Evolutionary conservation across 2,797 vertebrate species (phyloP).

Genomic region (Manis pentadactyla): DNA sequence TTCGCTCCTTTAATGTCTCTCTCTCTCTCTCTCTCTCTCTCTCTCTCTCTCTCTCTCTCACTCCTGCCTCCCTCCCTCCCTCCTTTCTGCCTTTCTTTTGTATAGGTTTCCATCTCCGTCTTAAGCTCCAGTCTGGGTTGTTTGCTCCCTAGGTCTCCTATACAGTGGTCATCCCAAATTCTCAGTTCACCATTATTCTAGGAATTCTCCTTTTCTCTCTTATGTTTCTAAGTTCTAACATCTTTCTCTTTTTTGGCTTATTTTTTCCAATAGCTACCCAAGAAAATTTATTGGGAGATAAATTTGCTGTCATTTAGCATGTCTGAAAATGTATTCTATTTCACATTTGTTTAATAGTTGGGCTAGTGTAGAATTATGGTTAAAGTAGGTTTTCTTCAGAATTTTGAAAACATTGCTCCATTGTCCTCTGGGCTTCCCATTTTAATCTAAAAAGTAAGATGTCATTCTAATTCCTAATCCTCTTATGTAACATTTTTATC

Average conservation of each 20-base stretch:
- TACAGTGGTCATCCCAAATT: not conserved
- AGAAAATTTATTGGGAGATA: not conserved
- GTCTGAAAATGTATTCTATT: conserved; percentile 14
- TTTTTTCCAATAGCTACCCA: not conserved
- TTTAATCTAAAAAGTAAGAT: conserved; percentile 41
- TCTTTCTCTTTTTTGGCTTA: not conserved
- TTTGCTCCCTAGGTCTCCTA: not conserved
- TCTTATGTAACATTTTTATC: not conserved
- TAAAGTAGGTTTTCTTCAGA: not conserved
- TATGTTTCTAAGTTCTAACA: not conserved
- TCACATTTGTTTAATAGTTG: not conserved
- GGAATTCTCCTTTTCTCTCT: not conserved
- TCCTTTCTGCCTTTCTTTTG: rapidly evolving
- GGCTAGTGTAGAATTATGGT: not conserved
- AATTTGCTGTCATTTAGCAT: not conserved
- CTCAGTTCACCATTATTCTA: not conserved
- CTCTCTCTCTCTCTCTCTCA: rapidly evolving
- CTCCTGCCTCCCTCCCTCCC: too few relatives aligned
- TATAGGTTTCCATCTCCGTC: too few relatives aligned
- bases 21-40: rapidly evolving
- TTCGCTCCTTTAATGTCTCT: not conserved
- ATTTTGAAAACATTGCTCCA: not conserved
- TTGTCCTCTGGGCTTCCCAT: not conserved
- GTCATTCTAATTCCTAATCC: not conserved
- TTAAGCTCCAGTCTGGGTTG: not conserved